Base-by-base conservation (phyloP, 2,888 invertebrate genomes). In the Timandra comae region DNA sequence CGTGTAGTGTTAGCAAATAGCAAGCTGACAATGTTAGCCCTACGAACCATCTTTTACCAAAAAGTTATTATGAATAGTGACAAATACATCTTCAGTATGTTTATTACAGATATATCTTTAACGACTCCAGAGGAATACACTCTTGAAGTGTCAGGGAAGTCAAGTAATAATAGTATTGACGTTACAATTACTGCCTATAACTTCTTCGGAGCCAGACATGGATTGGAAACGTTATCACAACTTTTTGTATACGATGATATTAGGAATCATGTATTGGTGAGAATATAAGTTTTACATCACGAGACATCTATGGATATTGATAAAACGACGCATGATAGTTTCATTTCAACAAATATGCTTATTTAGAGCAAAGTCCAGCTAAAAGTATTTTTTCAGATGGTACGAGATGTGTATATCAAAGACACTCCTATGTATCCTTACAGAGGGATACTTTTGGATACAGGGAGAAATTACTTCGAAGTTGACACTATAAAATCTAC, bases 361-460 rank as follows among this genome's bases (percentile, higher is more conserved):
- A n/a, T n/a, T n/a, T n/a, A n/a, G n/a, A n/a, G n/a, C n/a, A n/a
- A n/a, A n/a, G n/a, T n/a, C n/a, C n/a, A n/a, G n/a, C n/a, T n/a
- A n/a, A n/a, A n/a, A n/a, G n/a, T n/a, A n/a, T n/a, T n/a, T 23
- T 29, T 33, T 23, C 78, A 90, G 80, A 87, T 93, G 12, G 88
- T 90, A 0, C 84, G 87, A 2, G 88, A 90, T 49, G 90, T 88
- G 0, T 63, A 71, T 6, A 88, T 95, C 8, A 67, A 69, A 1
- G 98, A 99, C 72, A 88, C 87, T 20, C 99, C 99, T 0, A 88
- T 89, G 0, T 99, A 95, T 76, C 89, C 92, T 0, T 95, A 97
- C 78, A 88, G 99, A 56, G 98, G 98, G 0, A 70, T 98, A 3
- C 86, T 96, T 24, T 69, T 99, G 31, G 99, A 99, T 67, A 97